Evolutionary conservation across 2,888 invertebrate species (phyloP).

Genomic region (Smittia sp.): DNA sequence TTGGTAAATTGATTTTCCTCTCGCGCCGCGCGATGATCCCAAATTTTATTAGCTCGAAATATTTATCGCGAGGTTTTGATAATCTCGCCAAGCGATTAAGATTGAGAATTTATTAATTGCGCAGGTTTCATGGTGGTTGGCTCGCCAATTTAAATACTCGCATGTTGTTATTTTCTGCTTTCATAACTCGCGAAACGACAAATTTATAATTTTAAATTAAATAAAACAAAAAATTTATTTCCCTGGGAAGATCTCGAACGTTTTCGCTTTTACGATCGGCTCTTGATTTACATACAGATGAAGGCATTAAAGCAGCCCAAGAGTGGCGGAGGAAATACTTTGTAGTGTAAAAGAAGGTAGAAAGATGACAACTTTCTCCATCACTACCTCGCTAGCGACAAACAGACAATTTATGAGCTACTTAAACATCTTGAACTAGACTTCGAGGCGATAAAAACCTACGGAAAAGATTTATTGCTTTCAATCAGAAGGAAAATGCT

Average conservation of each 20-base stretch:
- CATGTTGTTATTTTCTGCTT: neutral
- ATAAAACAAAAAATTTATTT: neutral
- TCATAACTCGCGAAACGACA: constrained; percentile 14
- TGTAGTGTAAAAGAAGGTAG: neutral
- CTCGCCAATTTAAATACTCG: neutral
- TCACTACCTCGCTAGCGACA: constrained; percentile 2
- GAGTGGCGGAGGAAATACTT: constrained; percentile 21
- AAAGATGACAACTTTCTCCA: constrained; percentile 21
- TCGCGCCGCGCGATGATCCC: neutral
- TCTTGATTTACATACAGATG: neutral
- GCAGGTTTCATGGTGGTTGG: neutral
- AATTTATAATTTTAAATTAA: neutral
- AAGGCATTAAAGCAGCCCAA: neutral
- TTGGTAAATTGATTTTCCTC: constrained; percentile 11
- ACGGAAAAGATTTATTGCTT: neutral
- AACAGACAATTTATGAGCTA: constrained; percentile 27
- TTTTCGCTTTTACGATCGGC: no score
- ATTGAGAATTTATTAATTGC: constrained; percentile 7
- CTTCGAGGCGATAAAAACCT: neutral
- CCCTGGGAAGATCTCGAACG: no score
- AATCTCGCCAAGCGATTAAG: neutral
- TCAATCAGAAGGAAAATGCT: neutral
- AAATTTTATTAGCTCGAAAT: neutral
- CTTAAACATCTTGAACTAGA: constrained; percentile 28
- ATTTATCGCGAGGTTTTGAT: neutral